These are phyloP conservation scores for Ochotona princeps DNA, from an alignment of 2,113 vertebrate species.

Conservation along the genomic window DNA sequence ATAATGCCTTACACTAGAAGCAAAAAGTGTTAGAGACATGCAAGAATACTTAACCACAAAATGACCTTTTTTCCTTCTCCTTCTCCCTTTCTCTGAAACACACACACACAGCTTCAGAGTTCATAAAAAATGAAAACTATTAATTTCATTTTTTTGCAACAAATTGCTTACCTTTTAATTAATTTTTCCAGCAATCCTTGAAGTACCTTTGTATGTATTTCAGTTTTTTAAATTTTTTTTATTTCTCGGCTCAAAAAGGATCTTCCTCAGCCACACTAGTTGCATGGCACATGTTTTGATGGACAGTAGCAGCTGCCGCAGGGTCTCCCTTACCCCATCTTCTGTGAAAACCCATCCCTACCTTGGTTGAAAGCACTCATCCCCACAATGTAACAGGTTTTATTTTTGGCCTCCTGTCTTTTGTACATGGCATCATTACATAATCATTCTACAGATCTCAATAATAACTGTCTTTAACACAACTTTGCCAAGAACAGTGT, in stretches of 20 bases:
- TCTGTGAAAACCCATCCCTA: background rate
- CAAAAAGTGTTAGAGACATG: background rate
- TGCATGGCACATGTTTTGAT: background rate
- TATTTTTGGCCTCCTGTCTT: background rate
- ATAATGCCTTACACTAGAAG: background rate
- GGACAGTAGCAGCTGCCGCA: too few species aligned
- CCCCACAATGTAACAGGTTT: background rate
- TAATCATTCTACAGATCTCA: background rate
- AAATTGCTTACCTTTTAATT: too few species aligned
- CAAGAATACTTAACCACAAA: background rate
- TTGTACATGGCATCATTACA: background rate
- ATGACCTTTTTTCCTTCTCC: background rate
- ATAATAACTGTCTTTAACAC: slow-evolving; percentile 6
- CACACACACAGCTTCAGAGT: background rate
- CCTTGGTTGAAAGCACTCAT: background rate
- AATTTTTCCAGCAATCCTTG: too few species aligned
- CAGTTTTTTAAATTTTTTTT: background rate
- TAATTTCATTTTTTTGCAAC: too few species aligned
- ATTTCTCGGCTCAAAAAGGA: background rate
- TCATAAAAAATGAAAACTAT: too few species aligned
- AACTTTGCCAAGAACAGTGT: background rate
- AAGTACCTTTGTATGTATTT: background rate
- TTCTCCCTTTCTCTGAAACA: too few species aligned
- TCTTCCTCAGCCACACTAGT: background rate
- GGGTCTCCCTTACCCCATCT: background rate